Evolutionary conservation across 2,113 vertebrate species (phyloP).

Genomic region (Ammodytes dubius): DNA sequence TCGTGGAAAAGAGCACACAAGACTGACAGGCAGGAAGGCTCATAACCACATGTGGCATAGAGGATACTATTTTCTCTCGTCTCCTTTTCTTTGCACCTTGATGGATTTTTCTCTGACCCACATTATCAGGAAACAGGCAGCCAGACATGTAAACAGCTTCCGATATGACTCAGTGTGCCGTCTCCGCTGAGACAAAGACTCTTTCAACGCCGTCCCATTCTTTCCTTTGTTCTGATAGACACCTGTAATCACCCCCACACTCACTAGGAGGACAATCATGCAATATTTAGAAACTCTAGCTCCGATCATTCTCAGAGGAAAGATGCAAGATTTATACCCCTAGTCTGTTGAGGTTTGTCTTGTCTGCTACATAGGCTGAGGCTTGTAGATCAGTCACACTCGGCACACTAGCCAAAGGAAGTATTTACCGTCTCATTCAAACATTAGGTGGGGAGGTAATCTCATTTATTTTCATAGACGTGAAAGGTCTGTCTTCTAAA

Average conservation of each 20-base stretch:
- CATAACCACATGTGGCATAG: constrained; percentile 59
- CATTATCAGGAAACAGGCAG: constrained; percentile 66
- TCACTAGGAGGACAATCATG: constrained; percentile 52
- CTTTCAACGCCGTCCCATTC: constrained; percentile 47
- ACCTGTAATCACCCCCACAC: constrained; percentile 58
- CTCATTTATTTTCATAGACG: not conserved
- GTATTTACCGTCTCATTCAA: not conserved
- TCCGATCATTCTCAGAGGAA: constrained; percentile 29
- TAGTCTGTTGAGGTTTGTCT: constrained; percentile 43
- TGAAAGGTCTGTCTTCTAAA: not conserved
- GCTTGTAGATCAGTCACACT: constrained; percentile 34
- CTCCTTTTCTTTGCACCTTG: constrained; percentile 42
- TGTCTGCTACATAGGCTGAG: constrained; percentile 17
- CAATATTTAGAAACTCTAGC: constrained; percentile 63
- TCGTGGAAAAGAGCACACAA: constrained; percentile 31
- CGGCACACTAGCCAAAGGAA: not conserved
- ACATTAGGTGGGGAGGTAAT: not conserved
- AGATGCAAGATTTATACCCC: constrained; percentile 53
- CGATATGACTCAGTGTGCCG: constrained; percentile 63
- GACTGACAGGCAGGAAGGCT: constrained; percentile 42
- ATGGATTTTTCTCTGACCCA: constrained; percentile 75
- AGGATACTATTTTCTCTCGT: constrained; percentile 43
- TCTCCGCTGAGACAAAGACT: constrained; percentile 68
- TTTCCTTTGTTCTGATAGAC: constrained; percentile 56
- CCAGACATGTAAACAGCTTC: constrained; percentile 61